These are phyloP conservation scores for Oryzias dopingdopingensis DNA, from an alignment of 2,797 vertebrate species.

Conservation along the genomic window DNA sequence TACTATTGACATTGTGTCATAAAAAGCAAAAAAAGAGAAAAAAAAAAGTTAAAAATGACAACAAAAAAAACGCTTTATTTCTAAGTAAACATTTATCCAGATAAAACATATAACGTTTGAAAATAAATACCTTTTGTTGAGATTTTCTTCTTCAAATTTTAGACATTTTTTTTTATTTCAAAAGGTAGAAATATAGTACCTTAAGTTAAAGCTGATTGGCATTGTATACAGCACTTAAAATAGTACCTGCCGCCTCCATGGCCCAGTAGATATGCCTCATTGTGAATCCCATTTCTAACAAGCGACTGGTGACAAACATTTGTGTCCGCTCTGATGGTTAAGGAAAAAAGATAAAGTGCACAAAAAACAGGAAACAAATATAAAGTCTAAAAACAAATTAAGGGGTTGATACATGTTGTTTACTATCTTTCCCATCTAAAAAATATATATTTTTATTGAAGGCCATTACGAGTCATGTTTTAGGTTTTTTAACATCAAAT, in stretches of 20 bases:
- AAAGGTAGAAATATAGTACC: constrained; percentile 36
- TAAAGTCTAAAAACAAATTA: constrained; percentile 21
- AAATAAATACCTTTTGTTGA: background rate
- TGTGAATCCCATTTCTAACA: constrained; percentile 86
- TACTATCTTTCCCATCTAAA: background rate
- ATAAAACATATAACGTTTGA: background rate
- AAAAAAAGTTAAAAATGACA: background rate
- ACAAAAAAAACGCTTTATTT: background rate
- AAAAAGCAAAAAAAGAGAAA: background rate
- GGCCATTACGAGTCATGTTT: no score
- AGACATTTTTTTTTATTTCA: constrained; percentile 17
- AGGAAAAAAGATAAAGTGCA: constrained; percentile 68
- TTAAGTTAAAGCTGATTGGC: constrained; percentile 12
- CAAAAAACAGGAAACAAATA: constrained; percentile 63
- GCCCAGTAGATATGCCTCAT: constrained; percentile 85
- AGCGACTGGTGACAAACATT: constrained; percentile 83
- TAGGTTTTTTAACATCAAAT: no score
- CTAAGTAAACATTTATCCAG: background rate
- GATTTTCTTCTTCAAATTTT: no score
- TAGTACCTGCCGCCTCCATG: constrained; percentile 84
- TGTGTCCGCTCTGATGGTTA: constrained; percentile 79
- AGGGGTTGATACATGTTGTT: constrained; percentile 1
- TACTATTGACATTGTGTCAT: background rate
- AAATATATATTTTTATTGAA: no score
- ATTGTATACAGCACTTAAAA: constrained; percentile 47